Conservation (phyloP, 2,888 invertebrate genomes). For the Nephrotoma appendiculata region DNA sequence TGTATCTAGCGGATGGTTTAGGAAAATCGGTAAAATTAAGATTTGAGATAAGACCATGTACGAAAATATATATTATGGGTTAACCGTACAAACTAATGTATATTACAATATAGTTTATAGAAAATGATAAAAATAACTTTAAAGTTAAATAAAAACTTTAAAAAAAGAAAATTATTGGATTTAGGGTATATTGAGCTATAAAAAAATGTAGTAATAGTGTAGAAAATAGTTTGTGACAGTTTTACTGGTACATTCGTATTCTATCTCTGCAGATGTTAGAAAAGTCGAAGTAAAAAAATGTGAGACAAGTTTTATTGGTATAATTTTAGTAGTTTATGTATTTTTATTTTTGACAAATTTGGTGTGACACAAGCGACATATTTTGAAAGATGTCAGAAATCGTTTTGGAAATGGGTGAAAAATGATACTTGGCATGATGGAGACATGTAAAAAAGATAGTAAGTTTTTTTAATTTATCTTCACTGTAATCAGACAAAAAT, state of each 20-base stretch:
- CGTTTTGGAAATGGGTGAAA: not conserved
- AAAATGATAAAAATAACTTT: not conserved
- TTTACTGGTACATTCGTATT: not conserved
- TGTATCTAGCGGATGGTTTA: not conserved
- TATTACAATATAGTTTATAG: not conserved
- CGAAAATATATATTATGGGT: not conserved
- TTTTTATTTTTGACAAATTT: not conserved
- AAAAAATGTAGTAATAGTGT: not conserved
- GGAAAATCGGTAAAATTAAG: not conserved
- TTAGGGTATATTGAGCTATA: not conserved
- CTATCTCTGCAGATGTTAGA: not conserved
- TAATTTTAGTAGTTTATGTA: not conserved
- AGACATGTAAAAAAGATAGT: no score
- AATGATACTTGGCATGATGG: not conserved
- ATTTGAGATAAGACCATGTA: not conserved
- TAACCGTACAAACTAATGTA: not conserved
- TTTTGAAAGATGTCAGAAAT: not conserved
- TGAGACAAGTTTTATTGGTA: not conserved
- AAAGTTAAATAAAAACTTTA: not conserved
- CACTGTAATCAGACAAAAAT: no score
- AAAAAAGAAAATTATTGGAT: not conserved
- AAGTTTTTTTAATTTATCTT: no score
- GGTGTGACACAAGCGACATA: not conserved
- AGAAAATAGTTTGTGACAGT: not conserved
- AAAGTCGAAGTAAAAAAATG: not conserved